A percentile compares a stretch with the other conserved stretches of the same genome.
Evolutionary conservation across 2,113 vertebrate genomes (phyloP).

Genomic region (Peromyscus californicus): DNA sequence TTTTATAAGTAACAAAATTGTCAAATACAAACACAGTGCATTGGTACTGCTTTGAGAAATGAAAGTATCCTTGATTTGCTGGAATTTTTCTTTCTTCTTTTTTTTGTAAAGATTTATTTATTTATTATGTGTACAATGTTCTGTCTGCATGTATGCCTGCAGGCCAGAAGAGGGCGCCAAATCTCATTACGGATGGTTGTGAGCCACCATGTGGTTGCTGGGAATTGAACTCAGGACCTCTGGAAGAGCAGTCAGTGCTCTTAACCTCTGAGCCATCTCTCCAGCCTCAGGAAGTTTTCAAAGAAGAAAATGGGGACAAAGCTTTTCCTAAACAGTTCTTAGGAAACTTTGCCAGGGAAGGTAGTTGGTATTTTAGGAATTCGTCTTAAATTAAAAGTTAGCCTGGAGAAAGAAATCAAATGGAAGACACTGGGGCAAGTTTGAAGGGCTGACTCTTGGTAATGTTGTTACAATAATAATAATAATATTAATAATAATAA

Average conservation of each 20-base stretch:
- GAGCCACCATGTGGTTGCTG: too few relatives aligned
- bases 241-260: too few relatives aligned
- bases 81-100: neutral
- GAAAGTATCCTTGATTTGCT: neutral
- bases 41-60: conserved; percentile 2
- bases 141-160: too few relatives aligned
- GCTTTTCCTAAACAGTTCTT: neutral
- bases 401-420: neutral
- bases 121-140: too few relatives aligned
- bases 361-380: neutral
- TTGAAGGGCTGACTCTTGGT: neutral
- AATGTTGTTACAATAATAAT: neutral
- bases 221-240: too few relatives aligned
- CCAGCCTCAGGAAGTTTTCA: neutral
- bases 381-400: conserved; percentile 32
- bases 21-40: neutral
- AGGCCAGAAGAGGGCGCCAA: too few relatives aligned
- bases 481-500: too few relatives aligned
- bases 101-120: too few relatives aligned
- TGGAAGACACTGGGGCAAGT: neutral
- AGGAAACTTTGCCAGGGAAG: neutral
- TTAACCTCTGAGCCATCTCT: too few relatives aligned
- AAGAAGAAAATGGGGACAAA: neutral
- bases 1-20: neutral
- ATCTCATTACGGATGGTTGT: too few relatives aligned